A percentile compares a stretch with the other conserved stretches of the same genome.
These are phyloP conservation scores for Drosophila varians DNA, from an alignment of 1,140 invertebrate species.

Conservation along the genomic window DNA sequence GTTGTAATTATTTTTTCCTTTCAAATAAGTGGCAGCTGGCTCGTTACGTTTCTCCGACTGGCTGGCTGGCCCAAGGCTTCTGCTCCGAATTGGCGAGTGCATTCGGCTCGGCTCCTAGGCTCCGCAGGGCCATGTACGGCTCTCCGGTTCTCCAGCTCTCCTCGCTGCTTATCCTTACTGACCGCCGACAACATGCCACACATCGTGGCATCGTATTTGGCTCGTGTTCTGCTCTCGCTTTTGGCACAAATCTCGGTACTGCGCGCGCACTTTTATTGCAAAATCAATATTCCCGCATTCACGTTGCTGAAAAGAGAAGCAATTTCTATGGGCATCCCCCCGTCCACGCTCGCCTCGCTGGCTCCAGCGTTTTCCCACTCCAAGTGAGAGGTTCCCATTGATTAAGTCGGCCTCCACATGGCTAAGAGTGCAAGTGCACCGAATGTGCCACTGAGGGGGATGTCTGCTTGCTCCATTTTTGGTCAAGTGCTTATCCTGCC, in stretches of 20 bases:
- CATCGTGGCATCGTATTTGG: conserved; percentile 18
- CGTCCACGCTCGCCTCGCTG: conserved; percentile 10
- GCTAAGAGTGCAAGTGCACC: conserved; percentile 46
- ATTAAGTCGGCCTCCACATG: conserved; percentile 48
- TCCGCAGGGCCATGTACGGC: conserved; percentile 12
- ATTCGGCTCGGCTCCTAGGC: conserved; percentile 32
- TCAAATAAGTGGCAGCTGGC: conserved; percentile 41
- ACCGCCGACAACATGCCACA: conserved; percentile 73
- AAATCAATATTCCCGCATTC: conserved; percentile 78
- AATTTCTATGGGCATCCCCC: conserved; percentile 8
- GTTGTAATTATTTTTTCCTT: conserved; percentile 25
- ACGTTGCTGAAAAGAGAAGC: conserved; percentile 23
- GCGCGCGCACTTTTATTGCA: conserved; percentile 75
- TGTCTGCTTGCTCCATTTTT: conserved; percentile 12
- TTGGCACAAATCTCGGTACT: conserved; percentile 63
- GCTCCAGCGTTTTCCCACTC: conserved; percentile 13
- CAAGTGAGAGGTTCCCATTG: conserved; percentile 21
- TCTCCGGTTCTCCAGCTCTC: conserved; percentile 2
- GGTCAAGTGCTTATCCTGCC: background rate
- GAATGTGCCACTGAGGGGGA: background rate
- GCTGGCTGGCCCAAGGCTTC: conserved; percentile 30
- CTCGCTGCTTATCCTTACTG: conserved; percentile 52
- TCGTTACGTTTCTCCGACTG: conserved; percentile 37
- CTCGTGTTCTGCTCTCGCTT: conserved; percentile 43
- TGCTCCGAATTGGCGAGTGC: conserved; percentile 33